These are phyloP conservation scores for Tridacna gigas DNA, from an alignment of 2,888 invertebrate genomes.

Conservation along the genomic window DNA sequence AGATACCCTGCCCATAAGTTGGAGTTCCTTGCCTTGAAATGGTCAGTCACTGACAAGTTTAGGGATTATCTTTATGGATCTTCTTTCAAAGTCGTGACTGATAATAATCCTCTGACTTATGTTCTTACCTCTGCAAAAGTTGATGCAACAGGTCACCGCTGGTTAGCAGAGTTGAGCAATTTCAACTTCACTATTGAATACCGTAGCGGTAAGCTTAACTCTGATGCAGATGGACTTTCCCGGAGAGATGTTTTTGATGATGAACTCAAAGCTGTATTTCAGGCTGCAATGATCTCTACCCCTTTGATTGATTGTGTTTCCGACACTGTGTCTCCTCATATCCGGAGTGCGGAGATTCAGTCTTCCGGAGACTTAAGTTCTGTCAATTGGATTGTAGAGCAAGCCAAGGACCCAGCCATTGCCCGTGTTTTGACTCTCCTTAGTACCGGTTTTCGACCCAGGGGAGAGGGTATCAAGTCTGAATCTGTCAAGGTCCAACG, in stretches of 20 bases:
- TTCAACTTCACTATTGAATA: background rate
- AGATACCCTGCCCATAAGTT: background rate
- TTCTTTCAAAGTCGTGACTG: background rate
- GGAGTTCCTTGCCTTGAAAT: constrained; percentile 2
- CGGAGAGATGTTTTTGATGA: background rate
- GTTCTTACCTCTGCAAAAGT: background rate
- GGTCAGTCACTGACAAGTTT: background rate
- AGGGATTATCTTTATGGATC: background rate
- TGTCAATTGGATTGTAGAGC: background rate
- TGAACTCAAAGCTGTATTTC: background rate
- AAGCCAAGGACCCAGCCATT: background rate
- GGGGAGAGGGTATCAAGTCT: background rate
- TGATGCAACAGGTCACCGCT: background rate
- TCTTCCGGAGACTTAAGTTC: background rate
- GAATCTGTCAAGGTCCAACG: background rate
- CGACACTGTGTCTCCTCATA: background rate
- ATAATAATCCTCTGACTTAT: background rate
- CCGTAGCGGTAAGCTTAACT: background rate
- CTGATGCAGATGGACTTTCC: background rate
- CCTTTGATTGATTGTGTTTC: too few species aligned
- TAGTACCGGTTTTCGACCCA: constrained; percentile 5
- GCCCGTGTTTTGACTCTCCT: background rate
- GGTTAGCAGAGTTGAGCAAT: background rate
- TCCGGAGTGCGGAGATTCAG: background rate
- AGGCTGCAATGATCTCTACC: background rate